Conservation (phyloP, 2,888 invertebrate genomes). For the Schizotus pectinicornis region DNA sequence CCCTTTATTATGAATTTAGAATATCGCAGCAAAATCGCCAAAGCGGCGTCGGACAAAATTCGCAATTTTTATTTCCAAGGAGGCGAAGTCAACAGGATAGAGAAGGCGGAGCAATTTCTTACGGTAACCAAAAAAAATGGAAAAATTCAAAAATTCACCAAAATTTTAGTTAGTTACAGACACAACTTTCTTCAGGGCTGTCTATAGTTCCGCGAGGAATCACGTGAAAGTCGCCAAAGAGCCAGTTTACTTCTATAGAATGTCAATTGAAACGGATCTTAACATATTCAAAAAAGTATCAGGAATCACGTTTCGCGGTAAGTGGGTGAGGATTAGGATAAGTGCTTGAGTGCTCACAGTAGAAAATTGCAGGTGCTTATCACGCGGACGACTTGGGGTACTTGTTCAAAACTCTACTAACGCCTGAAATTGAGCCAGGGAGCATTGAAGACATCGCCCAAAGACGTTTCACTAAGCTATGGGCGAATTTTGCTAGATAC, state of each 20-base stretch:
- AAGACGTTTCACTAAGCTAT: constrained; percentile 34
- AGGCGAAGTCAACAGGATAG: too few relatives aligned
- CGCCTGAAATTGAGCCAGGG: constrained; percentile 25
- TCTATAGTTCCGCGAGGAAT: constrained; percentile 27
- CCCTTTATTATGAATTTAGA: constrained; percentile 14
- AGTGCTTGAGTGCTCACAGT: not conserved
- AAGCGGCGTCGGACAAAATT: too few relatives aligned
- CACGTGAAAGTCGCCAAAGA: constrained; percentile 27
- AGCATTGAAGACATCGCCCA: constrained; percentile 33
- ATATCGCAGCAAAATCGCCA: not conserved
- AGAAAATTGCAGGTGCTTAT: constrained; percentile 29
- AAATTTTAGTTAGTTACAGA: constrained; percentile 38
- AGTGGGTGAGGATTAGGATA: not conserved
- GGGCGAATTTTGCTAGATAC: constrained; percentile 42
- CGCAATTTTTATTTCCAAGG: too few relatives aligned
- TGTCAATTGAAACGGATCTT: constrained; percentile 35
- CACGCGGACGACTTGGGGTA: constrained; percentile 43
- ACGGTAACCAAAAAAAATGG: not conserved
- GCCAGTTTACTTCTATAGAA: constrained; percentile 39
- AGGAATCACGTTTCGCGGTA: constrained; percentile 5
- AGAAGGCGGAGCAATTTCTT: not conserved
- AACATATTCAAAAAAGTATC: constrained; percentile 35
- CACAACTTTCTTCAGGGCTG: constrained; percentile 33
- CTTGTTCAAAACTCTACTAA: constrained; percentile 33
- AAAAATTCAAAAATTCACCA: not conserved